phyloP scores from a whole-genome alignment of 2,797 vertebrate species.

The Chanos chanos region DNA sequence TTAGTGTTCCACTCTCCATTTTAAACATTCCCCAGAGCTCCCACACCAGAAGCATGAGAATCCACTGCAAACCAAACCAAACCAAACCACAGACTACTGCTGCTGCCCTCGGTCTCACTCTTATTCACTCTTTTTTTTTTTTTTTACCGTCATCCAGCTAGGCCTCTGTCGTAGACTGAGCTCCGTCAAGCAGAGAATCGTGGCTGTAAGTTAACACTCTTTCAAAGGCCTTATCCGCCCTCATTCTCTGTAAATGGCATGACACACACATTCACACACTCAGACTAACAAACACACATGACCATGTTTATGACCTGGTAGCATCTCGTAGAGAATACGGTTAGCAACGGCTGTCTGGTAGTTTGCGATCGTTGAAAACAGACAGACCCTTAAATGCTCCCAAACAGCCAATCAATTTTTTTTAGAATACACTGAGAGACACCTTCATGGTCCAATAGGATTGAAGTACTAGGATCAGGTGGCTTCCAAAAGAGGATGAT shows the following conservation, averaged over 20 bases:
- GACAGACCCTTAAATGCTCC: too few relatives aligned
- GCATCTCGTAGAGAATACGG: too few relatives aligned
- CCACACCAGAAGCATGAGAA: constrained; percentile 36
- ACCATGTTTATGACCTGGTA: too few relatives aligned
- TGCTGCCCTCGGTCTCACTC: too few relatives aligned
- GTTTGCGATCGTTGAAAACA: too few relatives aligned
- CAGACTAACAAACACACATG: not conserved
- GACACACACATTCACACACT: constrained; percentile 63
- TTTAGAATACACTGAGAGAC: too few relatives aligned
- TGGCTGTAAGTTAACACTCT: constrained; percentile 72
- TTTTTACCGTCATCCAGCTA: constrained; percentile 79
- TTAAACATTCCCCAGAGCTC: not conserved
- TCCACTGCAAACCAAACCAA: constrained; percentile 46
- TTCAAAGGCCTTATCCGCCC: constrained; percentile 68
- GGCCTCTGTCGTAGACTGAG: constrained; percentile 75
- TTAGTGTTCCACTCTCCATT: too few relatives aligned
- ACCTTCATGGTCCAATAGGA: too few relatives aligned
- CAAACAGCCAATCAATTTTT: too few relatives aligned
- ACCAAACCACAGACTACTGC: constrained; percentile 44
- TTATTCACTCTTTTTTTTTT: constrained; percentile 52
- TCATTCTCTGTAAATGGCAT: constrained; percentile 82
- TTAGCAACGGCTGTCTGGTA: too few relatives aligned
- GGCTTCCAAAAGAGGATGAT: too few relatives aligned
- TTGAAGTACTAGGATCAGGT: too few relatives aligned
- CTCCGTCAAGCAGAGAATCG: constrained; percentile 87